These are phyloP conservation scores for Empis stercorea DNA, from an alignment of 2,888 invertebrate species.

Conservation along the genomic window DNA sequence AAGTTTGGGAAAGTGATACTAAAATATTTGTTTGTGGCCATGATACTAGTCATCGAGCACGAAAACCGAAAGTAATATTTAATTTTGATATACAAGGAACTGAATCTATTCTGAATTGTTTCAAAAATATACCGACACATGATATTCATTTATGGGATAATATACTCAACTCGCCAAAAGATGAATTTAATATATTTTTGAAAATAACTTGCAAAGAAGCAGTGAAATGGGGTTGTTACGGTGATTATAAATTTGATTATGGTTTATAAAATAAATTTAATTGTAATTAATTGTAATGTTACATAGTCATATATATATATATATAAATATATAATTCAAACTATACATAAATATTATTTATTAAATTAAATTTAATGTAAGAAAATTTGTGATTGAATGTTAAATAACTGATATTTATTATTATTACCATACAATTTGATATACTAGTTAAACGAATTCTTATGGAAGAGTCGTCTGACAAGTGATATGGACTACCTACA, in stretches of 20 bases:
- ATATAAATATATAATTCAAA: too few relatives aligned
- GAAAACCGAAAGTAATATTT: constrained; percentile 17
- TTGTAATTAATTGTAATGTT: too few relatives aligned
- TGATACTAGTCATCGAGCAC: constrained; percentile 14
- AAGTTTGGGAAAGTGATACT: constrained; percentile 17
- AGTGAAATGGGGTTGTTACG: constrained; percentile 23
- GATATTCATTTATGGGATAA: not conserved
- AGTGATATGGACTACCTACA: too few relatives aligned
- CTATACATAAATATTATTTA: too few relatives aligned
- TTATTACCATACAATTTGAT: too few relatives aligned
- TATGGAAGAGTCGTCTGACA: too few relatives aligned
- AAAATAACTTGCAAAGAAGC: constrained; percentile 21
- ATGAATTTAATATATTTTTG: constrained; percentile 19
- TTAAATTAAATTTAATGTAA: too few relatives aligned
- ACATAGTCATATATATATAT: too few relatives aligned
- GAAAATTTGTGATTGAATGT: too few relatives aligned
- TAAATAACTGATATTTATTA: too few relatives aligned
- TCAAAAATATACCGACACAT: not conserved
- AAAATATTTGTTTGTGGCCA: constrained; percentile 23
- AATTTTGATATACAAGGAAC: constrained; percentile 21
- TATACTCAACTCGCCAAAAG: constrained; percentile 13
- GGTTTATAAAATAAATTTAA: too few relatives aligned
- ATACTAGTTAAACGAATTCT: too few relatives aligned
- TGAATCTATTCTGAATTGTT: constrained; percentile 8
- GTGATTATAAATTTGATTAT: constrained; percentile 20